Base-by-base conservation (phyloP, 2,113 vertebrate genomes). In the Mohoua ochrocephala region DNA sequence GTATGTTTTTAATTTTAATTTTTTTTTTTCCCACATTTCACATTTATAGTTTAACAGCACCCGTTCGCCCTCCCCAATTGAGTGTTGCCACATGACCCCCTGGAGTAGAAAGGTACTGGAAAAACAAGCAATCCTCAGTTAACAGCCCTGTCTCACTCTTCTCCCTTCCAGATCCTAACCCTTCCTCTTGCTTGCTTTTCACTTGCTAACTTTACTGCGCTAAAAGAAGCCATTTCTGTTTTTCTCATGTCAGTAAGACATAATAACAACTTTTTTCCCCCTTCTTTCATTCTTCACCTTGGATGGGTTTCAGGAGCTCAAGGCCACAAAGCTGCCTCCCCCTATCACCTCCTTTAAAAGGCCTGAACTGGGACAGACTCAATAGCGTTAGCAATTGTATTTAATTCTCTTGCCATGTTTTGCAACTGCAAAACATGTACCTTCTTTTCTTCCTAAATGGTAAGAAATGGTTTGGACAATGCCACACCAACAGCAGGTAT, bases 31-130 rank as follows among this genome's bases (percentile, higher is more conserved):
- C 97, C 95, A 96, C 98, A 98, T 98, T 98, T 98, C 98, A 97
- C 98, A 61, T 98, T 98, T 98, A 97, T 99, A 99, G 99, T 99
- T 99, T 98, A 98, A 98, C 97, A 99, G 98, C 98, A 98, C 98
- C 97, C 99, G 98, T 97, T 99, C 99, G 96, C 98, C 98, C 97
- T 99, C 99, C 98, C 99, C 99, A 94, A 98, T 98, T 98, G 99
- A 99, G 98, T 99, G 99, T 99, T 99, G 99, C 98, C 99, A 98
- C 98, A 99, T 99, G 98, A 98, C 99, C 96, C 99, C 99, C 91
- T 99, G 99, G 99, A 99, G 98, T 98, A 99, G 99, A 99, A 99
- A 99, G 99, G 99, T 99, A 99, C 97, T 98, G 98, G 95, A 97
- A 97, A 95, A 95, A 94, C 96, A 97, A 97, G 95, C 95, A 92